These are phyloP conservation scores for Parazoanthus swiftii DNA, from an alignment of 92 coral and sea anemone genomes.

Conservation along the genomic window DNA sequence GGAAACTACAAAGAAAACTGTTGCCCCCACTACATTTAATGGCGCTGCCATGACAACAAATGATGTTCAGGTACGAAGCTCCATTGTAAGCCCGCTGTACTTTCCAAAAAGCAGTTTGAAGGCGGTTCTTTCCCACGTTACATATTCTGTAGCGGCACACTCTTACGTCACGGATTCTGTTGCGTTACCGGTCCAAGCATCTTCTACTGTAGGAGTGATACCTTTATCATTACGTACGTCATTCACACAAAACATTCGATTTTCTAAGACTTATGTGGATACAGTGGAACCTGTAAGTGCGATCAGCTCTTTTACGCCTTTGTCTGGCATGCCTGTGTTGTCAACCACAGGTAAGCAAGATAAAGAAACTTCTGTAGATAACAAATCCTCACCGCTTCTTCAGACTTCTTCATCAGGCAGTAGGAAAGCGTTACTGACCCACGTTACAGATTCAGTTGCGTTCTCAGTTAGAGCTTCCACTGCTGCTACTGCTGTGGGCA, in stretches of 20 bases:
- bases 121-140: no score
- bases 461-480: neutral
- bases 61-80: neutral
- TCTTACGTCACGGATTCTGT: no score
- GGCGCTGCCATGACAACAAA: neutral
- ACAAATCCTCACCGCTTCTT: neutral
- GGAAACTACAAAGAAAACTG: neutral
- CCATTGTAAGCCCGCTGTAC: neutral
- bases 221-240: neutral
- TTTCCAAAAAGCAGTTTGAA: no score
- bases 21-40: neutral
- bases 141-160: no score
- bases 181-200: neutral
- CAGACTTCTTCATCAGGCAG: neutral
- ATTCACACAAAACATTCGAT: neutral
- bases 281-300: neutral
- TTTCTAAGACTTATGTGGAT: neutral
- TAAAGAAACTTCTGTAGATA: neutral
- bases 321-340: neutral
- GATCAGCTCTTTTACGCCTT: neutral
- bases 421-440: neutral
- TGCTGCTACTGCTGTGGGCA: neutral
- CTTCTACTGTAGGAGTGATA: neutral
- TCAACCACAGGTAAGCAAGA: neutral
- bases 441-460: neutral